Conservation (phyloP, 1,140 invertebrate genomes). For the Drosophila teissieri region DNA sequence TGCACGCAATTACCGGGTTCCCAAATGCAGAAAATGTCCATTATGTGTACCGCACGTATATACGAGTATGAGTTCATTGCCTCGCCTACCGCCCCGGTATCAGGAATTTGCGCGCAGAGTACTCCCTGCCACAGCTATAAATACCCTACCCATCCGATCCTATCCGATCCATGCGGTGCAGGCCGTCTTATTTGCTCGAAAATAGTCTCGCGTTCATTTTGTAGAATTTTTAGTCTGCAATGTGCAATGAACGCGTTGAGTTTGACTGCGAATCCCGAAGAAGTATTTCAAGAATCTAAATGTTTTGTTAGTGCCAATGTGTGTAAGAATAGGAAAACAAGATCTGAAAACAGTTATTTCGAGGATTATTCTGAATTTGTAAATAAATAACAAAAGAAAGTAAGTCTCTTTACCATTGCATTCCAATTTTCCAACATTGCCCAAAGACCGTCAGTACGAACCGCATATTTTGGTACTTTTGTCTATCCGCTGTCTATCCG, state of each 20-base stretch:
- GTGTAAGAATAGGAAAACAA: conserved; percentile 15
- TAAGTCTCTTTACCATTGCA: conserved; percentile 26
- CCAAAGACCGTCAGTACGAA: conserved; percentile 11
- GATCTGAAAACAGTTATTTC: background rate
- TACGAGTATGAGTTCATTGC: conserved; percentile 77
- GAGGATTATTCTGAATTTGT: background rate
- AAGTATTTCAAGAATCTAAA: conserved; percentile 31
- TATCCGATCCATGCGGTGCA: conserved; percentile 62
- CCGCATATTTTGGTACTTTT: conserved; percentile 59
- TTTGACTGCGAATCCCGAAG: conserved; percentile 23
- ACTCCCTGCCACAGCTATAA: conserved; percentile 58
- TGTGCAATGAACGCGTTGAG: conserved; percentile 44
- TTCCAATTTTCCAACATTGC: conserved; percentile 7
- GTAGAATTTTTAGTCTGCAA: conserved; percentile 64
- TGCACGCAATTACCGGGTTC: conserved; percentile 25
- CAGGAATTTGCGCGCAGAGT: conserved; percentile 38
- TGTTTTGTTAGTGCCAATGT: conserved; percentile 22
- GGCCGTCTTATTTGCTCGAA: conserved; percentile 58
- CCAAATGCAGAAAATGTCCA: conserved; percentile 61
- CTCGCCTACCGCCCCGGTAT: conserved; percentile 64
- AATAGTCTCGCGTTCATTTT: conserved; percentile 56
- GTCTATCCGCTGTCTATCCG: conserved; percentile 69
- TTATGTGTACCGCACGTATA: conserved; percentile 48
- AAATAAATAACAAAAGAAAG: conserved; percentile 16
- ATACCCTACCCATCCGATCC: conserved; percentile 43